These are phyloP conservation scores for Megastigmus dorsalis DNA, from an alignment of 2,888 invertebrate species.

Conservation along the genomic window DNA sequence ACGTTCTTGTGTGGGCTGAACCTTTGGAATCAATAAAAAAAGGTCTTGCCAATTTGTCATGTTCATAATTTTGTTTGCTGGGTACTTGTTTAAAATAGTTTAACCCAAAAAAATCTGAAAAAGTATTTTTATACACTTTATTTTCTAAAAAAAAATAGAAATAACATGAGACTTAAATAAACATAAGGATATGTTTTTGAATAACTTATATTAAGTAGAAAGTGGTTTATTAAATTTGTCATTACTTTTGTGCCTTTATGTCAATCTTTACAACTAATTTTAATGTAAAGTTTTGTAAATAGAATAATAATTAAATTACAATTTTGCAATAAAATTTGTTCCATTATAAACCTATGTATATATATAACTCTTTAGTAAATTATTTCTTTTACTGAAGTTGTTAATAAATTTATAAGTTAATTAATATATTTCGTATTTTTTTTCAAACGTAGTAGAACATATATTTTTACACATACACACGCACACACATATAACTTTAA, in stretches of 20 bases:
- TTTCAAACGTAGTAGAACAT: slow-evolving; percentile 38
- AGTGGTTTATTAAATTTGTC: slow-evolving; percentile 52
- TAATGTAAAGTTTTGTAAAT: slow-evolving; percentile 55
- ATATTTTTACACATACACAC: slow-evolving; percentile 30
- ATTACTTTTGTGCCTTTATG: slow-evolving; percentile 53
- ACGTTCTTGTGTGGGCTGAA: slow-evolving; percentile 59
- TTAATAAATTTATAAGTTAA: slow-evolving; percentile 54
- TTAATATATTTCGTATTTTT: slow-evolving; percentile 47
- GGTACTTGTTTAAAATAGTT: slow-evolving; percentile 55
- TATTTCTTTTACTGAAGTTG: slow-evolving; percentile 53
- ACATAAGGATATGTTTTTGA: slow-evolving; percentile 46
- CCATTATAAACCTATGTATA: slow-evolving; percentile 45
- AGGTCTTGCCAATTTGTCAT: slow-evolving; percentile 59
- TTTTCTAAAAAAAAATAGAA: slow-evolving; percentile 53
- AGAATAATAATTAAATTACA: slow-evolving; percentile 52
- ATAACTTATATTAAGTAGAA: slow-evolving; percentile 54
- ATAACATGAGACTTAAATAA: slow-evolving; percentile 54
- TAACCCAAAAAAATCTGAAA: slow-evolving; percentile 54
- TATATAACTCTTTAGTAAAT: slow-evolving; percentile 49
- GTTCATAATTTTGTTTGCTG: slow-evolving; percentile 53
- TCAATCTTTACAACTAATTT: slow-evolving; percentile 52
- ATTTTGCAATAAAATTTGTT: slow-evolving; percentile 52
- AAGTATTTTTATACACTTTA: slow-evolving; percentile 55
- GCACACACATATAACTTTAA: slow-evolving; percentile 27
- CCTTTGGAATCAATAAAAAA: slow-evolving; percentile 58